Base-by-base conservation (phyloP, 2,113 vertebrate species). In the Callionymus lyra region DNA sequence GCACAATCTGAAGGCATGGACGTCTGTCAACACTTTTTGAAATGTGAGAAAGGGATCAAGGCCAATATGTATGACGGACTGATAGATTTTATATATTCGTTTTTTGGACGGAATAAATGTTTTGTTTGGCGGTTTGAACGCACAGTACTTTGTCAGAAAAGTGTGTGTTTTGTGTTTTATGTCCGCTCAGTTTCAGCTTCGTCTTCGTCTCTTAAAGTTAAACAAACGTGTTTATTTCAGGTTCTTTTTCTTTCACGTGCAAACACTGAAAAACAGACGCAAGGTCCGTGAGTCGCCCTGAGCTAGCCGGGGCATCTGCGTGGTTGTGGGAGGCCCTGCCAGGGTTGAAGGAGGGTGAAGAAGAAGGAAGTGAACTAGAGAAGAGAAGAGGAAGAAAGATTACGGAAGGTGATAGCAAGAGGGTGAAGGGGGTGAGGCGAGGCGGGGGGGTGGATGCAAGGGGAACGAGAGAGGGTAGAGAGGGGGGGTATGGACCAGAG, bases 291-390 rank as follows among this genome's bases (percentile, higher is more conserved):
- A 53, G 49, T 51, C 59, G 74, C 73, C 65, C 14, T 72, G 53
- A 34, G 40, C 81, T 47, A 63, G 70, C 68, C 53, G 41, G 48
- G 68, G 68, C 75, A 72, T 56, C 72, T 67, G 68, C 76, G 80
- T 81, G 70, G 80, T 65, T 68, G 48, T 58, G 65, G 74, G 68
- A 53, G 68, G 78, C 68, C 69, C 80, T 81, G 82, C 76, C 85
- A 82, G 80, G 76, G 69, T 42, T 44, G 54, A 66, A 27, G 21
- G 21, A 27, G 21, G 21, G 57, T 52, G 55, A 65, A 50, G 58
- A 49, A 61, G 45, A 27, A 62, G 56, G 34, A 10, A 43, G 14
- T 36, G 59, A 40, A 37, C n/a, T n/a, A n/a, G n/a, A n/a, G n/a
- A n/a, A n/a, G n/a, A n/a, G n/a, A n/a, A n/a, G n/a, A n/a, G n/a